These are phyloP conservation scores for Himalopsyche tibetana DNA, from an alignment of 2,888 invertebrate species.

Conservation along the genomic window DNA sequence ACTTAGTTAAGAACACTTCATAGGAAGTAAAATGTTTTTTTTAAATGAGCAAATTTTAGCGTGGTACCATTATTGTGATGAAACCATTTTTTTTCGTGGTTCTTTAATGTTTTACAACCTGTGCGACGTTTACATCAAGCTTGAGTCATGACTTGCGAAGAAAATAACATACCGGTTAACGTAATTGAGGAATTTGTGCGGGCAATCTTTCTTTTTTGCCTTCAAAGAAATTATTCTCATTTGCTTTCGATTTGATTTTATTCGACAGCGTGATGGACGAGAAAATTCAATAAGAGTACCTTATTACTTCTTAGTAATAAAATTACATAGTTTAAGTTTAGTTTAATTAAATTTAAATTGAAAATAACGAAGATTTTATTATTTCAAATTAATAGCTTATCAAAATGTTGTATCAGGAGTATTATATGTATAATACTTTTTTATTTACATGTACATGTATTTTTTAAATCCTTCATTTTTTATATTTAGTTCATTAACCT, in stretches of 20 bases:
- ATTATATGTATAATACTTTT: too few relatives aligned
- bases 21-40: too few relatives aligned
- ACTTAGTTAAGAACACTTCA: too few relatives aligned
- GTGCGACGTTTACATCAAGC: background rate
- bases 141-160: conserved; percentile 20
- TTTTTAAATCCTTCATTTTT: too few relatives aligned
- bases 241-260: conserved; percentile 17
- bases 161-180: background rate
- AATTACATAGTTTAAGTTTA: background rate
- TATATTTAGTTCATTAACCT: too few relatives aligned
- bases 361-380: background rate
- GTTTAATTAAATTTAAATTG: background rate
- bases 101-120: background rate
- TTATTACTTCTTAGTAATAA: background rate
- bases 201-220: background rate
- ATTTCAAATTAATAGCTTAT: too few relatives aligned
- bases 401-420: too few relatives aligned
- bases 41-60: too few relatives aligned
- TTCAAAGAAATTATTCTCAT: background rate
- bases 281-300: background rate
- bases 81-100: background rate
- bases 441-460: too few relatives aligned
- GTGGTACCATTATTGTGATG: too few relatives aligned
- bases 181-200: conserved; percentile 12
- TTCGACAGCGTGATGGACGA: conserved; percentile 21